Base-by-base conservation (phyloP, 1,140 invertebrate genomes). In the Cherax quadricarinatus region DNA sequence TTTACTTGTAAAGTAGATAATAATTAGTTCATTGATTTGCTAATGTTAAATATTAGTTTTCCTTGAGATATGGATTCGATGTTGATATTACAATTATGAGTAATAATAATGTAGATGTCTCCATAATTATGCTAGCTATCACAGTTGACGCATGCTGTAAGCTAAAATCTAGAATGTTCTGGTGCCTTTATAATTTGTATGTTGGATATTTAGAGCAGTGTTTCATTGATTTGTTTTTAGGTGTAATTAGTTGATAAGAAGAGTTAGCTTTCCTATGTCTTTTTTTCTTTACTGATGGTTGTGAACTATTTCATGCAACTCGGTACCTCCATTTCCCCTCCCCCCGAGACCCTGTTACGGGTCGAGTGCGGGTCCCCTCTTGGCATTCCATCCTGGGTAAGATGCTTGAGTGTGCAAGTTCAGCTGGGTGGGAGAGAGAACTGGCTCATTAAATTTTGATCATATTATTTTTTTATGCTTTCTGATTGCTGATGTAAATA, bases 331-430 rank as follows among this genome's bases (percentile, higher is more conserved):
- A 66, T 66, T 66, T 66, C 62, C 62, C 62, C 62, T 62, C 83
- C 60, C 30, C 30, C 53, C 18, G 60, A 85, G 83, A 85, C 83
- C 83, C 83, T 30, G 60, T 66, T 60, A 85, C 30, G 83, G 83
- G 83, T 85, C 53, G 60, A 62, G 60, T 85, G 30, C 83, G 83
- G 53, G 83, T 85, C 83, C 83, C 53, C 53, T 85, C 83, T 66
- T 85, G 83, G 83, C 83, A 85, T 66, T 85, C 83, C 83, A 62
- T 85, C 53, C 83, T 62, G 83, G 83, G 83, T 85, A 85, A 85
- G 83, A 85, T 66, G 62, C 62, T 66, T 21, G 18, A 66, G 14
- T 66, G 62, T 21, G 21, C 62, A 66, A 66, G 53, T 53, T 53
- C 10, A 81, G 79, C 79, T 81, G 79, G 79, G 48, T 21, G 79